Evolutionary conservation across 2,113 vertebrate genomes (phyloP).

Genomic region (Circaetus gallicus): DNA sequence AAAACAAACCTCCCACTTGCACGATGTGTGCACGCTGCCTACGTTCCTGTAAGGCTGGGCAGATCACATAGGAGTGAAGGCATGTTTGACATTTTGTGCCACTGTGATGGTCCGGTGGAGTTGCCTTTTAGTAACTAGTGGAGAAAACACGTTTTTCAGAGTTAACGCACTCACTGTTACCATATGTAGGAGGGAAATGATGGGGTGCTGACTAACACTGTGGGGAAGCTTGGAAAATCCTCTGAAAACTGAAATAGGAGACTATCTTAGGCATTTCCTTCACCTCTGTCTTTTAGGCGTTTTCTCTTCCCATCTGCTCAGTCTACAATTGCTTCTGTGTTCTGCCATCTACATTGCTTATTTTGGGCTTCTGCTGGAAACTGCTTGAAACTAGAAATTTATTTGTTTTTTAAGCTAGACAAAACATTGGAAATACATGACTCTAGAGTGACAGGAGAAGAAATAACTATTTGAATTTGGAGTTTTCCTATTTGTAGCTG

Average conservation of each 20-base stretch:
- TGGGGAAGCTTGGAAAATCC: conserved; percentile 64
- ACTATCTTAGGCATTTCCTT: conserved; percentile 64
- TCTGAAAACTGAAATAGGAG: conserved; percentile 67
- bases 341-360: conserved; percentile 21
- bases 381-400: background rate
- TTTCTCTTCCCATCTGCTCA: conserved; percentile 32
- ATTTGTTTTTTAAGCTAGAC: conserved; percentile 11
- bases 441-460: background rate
- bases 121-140: conserved; percentile 7
- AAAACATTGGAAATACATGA: conserved; percentile 28
- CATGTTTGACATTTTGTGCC: background rate
- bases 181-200: conserved; percentile 63
- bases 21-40: background rate
- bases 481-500: background rate
- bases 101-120: background rate
- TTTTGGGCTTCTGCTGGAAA: conserved; percentile 42
- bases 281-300: background rate
- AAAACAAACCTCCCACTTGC: background rate
- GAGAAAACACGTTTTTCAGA: conserved; percentile 42
- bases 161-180: conserved; percentile 44
- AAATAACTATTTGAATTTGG: background rate
- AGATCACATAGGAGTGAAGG: background rate
- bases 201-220: conserved; percentile 68
- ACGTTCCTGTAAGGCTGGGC: background rate
- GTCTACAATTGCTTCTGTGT: conserved; percentile 36